phyloP scores from a whole-genome alignment of 2,113 vertebrate genomes.

The Bettongia penicillata region DNA sequence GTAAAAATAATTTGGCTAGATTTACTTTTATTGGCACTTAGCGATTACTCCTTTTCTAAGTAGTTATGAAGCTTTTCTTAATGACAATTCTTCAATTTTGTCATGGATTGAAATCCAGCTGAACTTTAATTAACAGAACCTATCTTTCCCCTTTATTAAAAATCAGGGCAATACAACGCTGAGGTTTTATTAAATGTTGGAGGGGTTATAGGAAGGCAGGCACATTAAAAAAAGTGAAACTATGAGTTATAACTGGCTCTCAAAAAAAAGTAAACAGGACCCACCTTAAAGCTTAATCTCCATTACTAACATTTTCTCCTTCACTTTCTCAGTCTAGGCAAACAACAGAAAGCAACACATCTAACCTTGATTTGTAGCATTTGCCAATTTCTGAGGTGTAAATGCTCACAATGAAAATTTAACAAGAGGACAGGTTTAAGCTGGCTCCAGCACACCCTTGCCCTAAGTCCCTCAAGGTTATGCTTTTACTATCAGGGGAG shows the following conservation, averaged over 20 bases:
- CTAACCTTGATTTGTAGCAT: background rate
- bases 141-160: background rate
- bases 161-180: background rate
- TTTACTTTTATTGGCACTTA: background rate
- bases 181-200: background rate
- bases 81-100: background rate
- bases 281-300: background rate
- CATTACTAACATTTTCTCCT: background rate
- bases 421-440: background rate
- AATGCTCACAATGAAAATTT: background rate
- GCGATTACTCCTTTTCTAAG: background rate
- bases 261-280: background rate
- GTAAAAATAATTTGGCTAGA: background rate
- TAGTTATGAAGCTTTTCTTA: background rate
- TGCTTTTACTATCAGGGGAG: no score
- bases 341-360: background rate
- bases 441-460: background rate
- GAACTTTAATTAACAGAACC: background rate
- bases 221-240: background rate
- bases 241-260: background rate
- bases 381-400: background rate
- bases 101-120: background rate
- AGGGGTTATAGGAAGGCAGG: background rate
- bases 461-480: background rate
- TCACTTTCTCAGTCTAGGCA: background rate